A percentile compares a stretch with the other conserved stretches of the same genome.
These are phyloP conservation scores for Leptonema lineaticorne DNA, from an alignment of 1,140 invertebrate genomes.

Conservation along the genomic window DNA sequence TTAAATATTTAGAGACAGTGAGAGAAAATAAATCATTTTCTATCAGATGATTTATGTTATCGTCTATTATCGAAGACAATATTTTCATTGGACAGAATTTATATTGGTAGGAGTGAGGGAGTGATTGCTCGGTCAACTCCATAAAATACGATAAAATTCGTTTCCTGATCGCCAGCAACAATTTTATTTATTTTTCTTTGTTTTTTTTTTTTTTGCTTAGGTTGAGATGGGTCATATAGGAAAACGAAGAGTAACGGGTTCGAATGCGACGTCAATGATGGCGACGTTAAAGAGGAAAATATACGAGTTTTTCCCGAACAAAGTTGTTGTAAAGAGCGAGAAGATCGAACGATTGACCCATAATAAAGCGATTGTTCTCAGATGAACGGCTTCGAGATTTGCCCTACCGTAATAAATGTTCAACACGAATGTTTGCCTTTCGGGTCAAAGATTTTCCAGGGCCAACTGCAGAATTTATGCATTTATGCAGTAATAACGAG, in stretches of 20 bases:
- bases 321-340: background rate
- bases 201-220: background rate
- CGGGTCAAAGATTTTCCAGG: background rate
- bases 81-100: too few relatives aligned
- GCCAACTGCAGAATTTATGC: too few relatives aligned
- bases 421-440: background rate
- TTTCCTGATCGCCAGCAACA: background rate
- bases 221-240: too few relatives aligned
- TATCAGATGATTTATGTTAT: too few relatives aligned
- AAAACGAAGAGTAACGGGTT: too few relatives aligned
- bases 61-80: too few relatives aligned
- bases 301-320: background rate
- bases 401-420: background rate
- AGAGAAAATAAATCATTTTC: too few relatives aligned
- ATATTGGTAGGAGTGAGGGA: too few relatives aligned
- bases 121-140: background rate
- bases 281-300: background rate
- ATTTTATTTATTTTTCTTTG: constrained; percentile 1
- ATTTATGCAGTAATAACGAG: too few relatives aligned
- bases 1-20: too few relatives aligned
- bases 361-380: background rate
- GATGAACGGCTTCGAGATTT: background rate
- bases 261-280: background rate
- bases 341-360: constrained; percentile 7
- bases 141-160: constrained; percentile 9